Evolutionary conservation across 1,140 invertebrate genomes (phyloP).

Genomic region (Cotesia glomerata): DNA sequence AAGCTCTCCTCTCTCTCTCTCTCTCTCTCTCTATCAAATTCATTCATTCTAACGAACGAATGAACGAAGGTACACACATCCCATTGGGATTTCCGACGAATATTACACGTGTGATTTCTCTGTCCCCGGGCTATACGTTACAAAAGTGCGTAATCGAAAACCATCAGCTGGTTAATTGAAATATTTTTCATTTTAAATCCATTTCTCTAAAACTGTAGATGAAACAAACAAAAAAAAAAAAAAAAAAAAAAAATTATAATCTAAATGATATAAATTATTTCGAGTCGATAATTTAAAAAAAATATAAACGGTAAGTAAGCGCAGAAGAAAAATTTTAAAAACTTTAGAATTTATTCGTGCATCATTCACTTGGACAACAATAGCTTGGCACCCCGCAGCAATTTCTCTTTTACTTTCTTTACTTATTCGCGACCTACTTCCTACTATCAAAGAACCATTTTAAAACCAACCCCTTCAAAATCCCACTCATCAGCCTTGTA

Average conservation of each 20-base stretch:
- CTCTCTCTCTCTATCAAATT: background rate
- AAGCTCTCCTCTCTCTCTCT: slow-evolving; percentile 8
- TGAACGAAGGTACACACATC: background rate
- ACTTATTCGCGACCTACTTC: slow-evolving; percentile 35
- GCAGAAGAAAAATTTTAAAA: background rate
- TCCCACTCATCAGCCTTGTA: slow-evolving; percentile 9
- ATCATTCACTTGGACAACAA: slow-evolving; percentile 5
- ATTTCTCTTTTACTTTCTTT: slow-evolving; percentile 34
- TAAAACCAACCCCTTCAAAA: background rate
- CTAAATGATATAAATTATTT: background rate
- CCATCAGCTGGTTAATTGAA: slow-evolving; percentile 26
- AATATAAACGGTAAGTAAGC: background rate
- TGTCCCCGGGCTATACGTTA: background rate
- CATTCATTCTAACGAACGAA: too few relatives aligned
- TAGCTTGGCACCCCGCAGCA: slow-evolving; percentile 6
- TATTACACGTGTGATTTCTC: slow-evolving; percentile 15
- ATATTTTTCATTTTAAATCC: slow-evolving; percentile 13
- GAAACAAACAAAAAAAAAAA: too few relatives aligned
- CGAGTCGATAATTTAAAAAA: background rate
- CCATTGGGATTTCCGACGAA: slow-evolving; percentile 19
- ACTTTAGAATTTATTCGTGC: background rate
- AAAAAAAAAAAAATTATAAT: too few relatives aligned
- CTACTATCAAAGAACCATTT: slow-evolving; percentile 5
- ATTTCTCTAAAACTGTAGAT: background rate
- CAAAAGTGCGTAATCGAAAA: slow-evolving; percentile 22